Conservation (phyloP, 37 sponge, comb jelly and placozoan species). For the Bolinopsis microptera region DNA sequence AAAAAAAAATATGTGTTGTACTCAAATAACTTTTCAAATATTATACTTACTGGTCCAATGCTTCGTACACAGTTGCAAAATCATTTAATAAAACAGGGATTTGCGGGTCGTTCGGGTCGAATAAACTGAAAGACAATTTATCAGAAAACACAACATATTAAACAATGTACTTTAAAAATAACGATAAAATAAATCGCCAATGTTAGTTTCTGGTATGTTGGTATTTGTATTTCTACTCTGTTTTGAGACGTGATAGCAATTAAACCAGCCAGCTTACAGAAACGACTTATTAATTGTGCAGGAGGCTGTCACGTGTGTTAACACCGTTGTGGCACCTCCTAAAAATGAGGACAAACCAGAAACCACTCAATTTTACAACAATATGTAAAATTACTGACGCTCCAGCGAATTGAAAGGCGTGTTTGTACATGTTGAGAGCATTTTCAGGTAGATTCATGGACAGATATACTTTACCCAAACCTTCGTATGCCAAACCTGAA, state of each 20-base stretch:
- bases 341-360: no score
- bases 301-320: no score
- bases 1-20: not conserved
- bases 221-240: no score
- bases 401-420: slow-evolving; percentile 14
- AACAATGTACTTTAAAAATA: no score
- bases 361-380: no score
- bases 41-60: not conserved
- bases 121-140: not conserved
- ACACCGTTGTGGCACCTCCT: no score
- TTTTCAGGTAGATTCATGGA: slow-evolving; percentile 47
- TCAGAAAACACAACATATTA: no score
- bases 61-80: not conserved
- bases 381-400: slow-evolving; percentile 32
- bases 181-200: no score
- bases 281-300: no score
- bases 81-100: slow-evolving; percentile 44
- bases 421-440: slow-evolving; percentile 52
- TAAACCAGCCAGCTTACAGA: no score
- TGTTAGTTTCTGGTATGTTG: no score
- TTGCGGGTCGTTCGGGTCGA: not conserved
- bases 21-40: not conserved
- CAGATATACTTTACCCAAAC: slow-evolving; percentile 44
- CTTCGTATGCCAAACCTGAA: slow-evolving; percentile 27
- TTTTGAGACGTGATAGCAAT: no score